Percentiles rank a stretch among this genome's conserved stretches.
These are phyloP conservation scores for Cheilosia soror DNA, from an alignment of 2,888 invertebrate genomes.

Conservation along the genomic window DNA sequence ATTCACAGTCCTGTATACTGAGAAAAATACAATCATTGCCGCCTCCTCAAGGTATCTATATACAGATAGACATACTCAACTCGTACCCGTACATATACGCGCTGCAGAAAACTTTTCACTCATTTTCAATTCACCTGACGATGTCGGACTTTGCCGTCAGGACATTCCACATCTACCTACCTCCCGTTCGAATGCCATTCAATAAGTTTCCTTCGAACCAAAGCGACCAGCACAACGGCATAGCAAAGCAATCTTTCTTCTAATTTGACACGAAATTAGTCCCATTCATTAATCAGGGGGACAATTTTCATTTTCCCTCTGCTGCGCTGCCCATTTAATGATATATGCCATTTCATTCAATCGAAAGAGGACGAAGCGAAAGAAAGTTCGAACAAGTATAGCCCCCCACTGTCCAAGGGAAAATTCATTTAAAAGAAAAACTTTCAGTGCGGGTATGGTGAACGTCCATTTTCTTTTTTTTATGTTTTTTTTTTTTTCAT, in stretches of 20 bases:
- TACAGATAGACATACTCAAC: not conserved
- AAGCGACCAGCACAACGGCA: slow-evolving; percentile 3
- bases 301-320: slow-evolving; percentile 66
- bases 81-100: not conserved
- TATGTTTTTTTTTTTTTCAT: not conserved
- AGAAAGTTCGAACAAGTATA: slow-evolving; percentile 65
- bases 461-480: not conserved
- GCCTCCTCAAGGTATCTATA: slow-evolving; percentile 32
- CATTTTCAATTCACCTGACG: slow-evolving; percentile 75
- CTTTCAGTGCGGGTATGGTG: slow-evolving; percentile 35
- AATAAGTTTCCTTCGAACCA: slow-evolving; percentile 55
- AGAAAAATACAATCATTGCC: slow-evolving; percentile 58
- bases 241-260: slow-evolving; percentile 72
- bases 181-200: slow-evolving; percentile 62
- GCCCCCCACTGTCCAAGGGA: not conserved
- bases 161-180: slow-evolving; percentile 27
- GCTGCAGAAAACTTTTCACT: slow-evolving; percentile 64
- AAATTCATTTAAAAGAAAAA: slow-evolving; percentile 67
- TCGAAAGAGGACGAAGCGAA: slow-evolving; percentile 41
- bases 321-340: slow-evolving; percentile 73
- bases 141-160: slow-evolving; percentile 51
- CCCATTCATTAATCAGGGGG: slow-evolving; percentile 75
- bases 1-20: slow-evolving; percentile 46
- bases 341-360: slow-evolving; percentile 73
- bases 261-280: slow-evolving; percentile 76